Evolutionary conservation across 2,888 invertebrate species (phyloP).

Genomic region (Trichopoda pennipes): DNA sequence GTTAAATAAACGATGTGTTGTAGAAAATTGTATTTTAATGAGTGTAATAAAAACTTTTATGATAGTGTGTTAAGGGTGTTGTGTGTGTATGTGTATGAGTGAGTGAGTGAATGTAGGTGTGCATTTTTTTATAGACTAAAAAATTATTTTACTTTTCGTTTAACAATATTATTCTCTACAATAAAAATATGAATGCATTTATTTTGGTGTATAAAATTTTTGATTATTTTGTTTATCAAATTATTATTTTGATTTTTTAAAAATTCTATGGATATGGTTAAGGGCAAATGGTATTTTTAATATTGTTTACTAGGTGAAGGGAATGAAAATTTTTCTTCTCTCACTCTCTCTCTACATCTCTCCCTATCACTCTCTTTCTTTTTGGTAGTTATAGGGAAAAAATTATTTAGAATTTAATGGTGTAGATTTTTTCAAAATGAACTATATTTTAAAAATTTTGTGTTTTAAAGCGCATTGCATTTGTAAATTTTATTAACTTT

Average conservation of each 20-base stretch:
- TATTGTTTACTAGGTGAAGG: slow-evolving; percentile 40
- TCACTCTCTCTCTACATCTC: slow-evolving; percentile 73
- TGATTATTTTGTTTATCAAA: slow-evolving; percentile 35
- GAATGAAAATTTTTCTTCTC: slow-evolving; percentile 72
- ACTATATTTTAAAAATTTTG: slow-evolving; percentile 1
- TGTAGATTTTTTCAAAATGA: slow-evolving; percentile 2
- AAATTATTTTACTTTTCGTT: slow-evolving; percentile 6
- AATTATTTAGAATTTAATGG: slow-evolving; percentile 14
- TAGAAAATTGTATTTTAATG: neutral
- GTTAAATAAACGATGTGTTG: too few species aligned
- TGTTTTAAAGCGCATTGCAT: slow-evolving; percentile 52
- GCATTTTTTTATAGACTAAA: slow-evolving; percentile 7
- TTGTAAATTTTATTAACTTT: slow-evolving; percentile 9
- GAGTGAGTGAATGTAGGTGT: slow-evolving; percentile 8
- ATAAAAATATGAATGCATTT: slow-evolving; percentile 34
- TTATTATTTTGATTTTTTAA: slow-evolving; percentile 6
- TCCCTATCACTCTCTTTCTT: slow-evolving; percentile 65
- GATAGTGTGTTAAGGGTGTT: too few species aligned
- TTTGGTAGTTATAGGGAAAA: slow-evolving; percentile 25
- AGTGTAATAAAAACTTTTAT: neutral
- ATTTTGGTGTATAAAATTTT: slow-evolving; percentile 31
- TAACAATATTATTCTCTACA: slow-evolving; percentile 26
- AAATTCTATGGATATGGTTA: slow-evolving; percentile 38
- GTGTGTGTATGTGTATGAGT: too few species aligned
- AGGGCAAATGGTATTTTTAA: slow-evolving; percentile 41